Base-by-base conservation (phyloP, 2,888 invertebrate species). In the Leucophenga maculata region DNA sequence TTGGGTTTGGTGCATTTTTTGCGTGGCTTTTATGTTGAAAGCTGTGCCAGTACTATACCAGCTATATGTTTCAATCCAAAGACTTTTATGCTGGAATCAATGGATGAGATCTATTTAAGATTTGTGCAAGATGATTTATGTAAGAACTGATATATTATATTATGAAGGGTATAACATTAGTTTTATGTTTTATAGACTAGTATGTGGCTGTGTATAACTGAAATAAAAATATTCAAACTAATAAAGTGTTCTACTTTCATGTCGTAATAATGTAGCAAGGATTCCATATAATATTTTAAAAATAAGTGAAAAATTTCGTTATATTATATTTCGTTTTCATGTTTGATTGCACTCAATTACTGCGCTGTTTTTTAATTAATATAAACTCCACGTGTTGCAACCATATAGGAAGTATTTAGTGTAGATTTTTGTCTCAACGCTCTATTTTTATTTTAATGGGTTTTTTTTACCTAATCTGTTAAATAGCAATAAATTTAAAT, bases 1-100 rank as follows among this genome's bases (percentile, higher is more conserved):
- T 68, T 88, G 44, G 88, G 86, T 0, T 69, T 88, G 11, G 78
- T 86, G 0, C 81, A 86, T 20, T 80, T 86, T 26, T 65, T 88
- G 4, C 79, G 74, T 50, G 71, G 72, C 13, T 77, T 72, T 59
- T 70, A 73, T 0, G 85, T 89, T 1, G 76, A 81, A 62, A 48
- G 73, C 0, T 84, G 83, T 16, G 68, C 73, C 0, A 73, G 67
- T 55, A 86, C 87, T 1, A 78, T 78, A 2, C 67, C 67, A 1
- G 68, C 80, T 54, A 85, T 89, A 46, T 77, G 75, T 26, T 85
- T 88, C 8, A 81, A 87, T 75, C 82, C 84, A 0, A 80, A 82
- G 67, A 80, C 88, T 0, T 79, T 87, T 60, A 82, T 87, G 78
- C 68, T 88, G 3, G 86, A 87, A 72, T 76, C 86, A 0, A 67